These are phyloP conservation scores for Candoia aspera DNA, from an alignment of 2,113 vertebrate genomes.

Conservation along the genomic window DNA sequence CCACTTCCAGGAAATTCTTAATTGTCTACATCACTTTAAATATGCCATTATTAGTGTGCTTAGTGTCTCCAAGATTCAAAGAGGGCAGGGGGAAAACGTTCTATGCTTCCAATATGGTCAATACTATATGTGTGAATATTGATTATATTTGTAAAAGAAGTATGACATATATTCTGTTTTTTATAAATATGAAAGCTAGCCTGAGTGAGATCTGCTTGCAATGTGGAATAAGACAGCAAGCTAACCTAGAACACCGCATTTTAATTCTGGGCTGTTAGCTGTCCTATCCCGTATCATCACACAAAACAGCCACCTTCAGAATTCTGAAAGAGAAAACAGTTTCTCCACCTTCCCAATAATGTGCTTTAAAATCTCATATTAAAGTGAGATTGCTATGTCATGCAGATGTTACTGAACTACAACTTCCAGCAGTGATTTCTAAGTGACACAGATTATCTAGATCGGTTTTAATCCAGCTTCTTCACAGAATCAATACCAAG, in stretches of 20 bases:
- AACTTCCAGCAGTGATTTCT: too few relatives aligned
- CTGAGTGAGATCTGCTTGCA: neutral
- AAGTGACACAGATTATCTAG: too few relatives aligned
- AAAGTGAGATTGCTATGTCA: too few relatives aligned
- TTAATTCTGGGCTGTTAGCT: neutral
- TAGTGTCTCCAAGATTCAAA: neutral
- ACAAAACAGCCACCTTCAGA: neutral
- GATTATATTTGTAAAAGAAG: neutral
- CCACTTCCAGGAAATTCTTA: neutral
- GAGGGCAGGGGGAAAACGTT: too few relatives aligned
- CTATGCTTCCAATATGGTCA: neutral
- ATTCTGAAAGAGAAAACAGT: neutral
- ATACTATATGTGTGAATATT: neutral
- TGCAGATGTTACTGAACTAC: too few relatives aligned
- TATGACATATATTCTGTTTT: neutral
- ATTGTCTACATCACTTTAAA: neutral
- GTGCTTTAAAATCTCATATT: neutral
- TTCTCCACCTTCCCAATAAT: neutral
- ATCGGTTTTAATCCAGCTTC: too few relatives aligned
- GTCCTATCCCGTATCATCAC: neutral
- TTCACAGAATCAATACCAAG: too few relatives aligned
- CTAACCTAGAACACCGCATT: neutral
- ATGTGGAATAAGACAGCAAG: neutral
- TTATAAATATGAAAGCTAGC: neutral
- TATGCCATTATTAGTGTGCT: neutral